Conservation (phyloP, 2,113 vertebrate species). For the Crotalus tigris region DNA sequence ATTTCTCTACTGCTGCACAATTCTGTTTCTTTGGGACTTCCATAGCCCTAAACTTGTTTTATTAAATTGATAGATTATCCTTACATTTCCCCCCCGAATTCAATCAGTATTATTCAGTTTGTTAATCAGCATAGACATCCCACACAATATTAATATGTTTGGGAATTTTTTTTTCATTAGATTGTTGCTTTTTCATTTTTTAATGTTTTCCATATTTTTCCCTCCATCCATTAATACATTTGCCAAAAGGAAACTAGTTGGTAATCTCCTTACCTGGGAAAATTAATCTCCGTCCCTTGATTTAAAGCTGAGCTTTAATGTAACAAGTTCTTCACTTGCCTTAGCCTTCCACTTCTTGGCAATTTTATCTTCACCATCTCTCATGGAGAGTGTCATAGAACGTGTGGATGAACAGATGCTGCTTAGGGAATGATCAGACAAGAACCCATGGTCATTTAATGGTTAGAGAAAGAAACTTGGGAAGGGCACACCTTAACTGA, state of each 20-base stretch:
- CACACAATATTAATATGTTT: neutral
- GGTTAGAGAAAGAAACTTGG: too few relatives aligned
- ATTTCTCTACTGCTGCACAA: neutral
- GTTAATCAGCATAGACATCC: neutral
- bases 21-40: neutral
- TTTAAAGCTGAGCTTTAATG: neutral
- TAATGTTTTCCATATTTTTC: neutral
- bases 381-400: neutral
- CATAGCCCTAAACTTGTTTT: neutral
- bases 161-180: neutral
- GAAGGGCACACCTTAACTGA: too few relatives aligned
- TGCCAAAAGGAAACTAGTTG: neutral
- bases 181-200: neutral
- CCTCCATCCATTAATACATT: neutral
- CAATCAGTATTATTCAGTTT: neutral
- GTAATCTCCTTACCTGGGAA: constrained; percentile 6
- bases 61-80: neutral
- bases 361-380: neutral
- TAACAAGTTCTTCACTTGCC: neutral
- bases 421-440: too few relatives aligned
- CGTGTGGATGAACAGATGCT: neutral
- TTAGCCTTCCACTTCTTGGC: neutral
- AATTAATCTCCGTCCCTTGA: neutral
- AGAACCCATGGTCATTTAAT: too few relatives aligned
- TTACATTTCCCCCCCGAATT: neutral